phyloP scores from a whole-genome alignment of 2,113 vertebrate genomes.

The Elephantulus edwardii region DNA sequence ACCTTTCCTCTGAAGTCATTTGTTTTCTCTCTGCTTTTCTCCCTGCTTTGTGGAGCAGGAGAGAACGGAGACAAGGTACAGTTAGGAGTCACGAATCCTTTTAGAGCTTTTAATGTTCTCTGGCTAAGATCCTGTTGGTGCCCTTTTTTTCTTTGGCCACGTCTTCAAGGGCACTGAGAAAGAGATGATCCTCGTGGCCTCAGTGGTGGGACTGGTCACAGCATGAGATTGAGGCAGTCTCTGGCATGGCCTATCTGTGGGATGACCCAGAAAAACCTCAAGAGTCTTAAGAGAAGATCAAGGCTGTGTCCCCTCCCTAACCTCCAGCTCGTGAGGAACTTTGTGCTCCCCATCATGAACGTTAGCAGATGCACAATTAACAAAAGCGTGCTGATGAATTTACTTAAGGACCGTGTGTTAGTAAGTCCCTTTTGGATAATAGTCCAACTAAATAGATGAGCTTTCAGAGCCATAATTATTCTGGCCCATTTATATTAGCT shows the following conservation, averaged over 20 bases:
- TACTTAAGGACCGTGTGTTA: conserved; percentile 74
- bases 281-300: neutral
- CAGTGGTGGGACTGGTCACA: neutral
- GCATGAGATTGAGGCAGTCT: neutral
- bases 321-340: conserved; percentile 36
- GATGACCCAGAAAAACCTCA: conserved; percentile 30
- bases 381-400: conserved; percentile 79
- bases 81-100: conserved; percentile 64
- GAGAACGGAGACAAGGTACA: conserved; percentile 25
- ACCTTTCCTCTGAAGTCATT: conserved; percentile 69
- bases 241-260: neutral
- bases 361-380: conserved; percentile 74
- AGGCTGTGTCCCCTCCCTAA: neutral
- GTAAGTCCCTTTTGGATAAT: conserved; percentile 80
- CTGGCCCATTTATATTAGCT: conserved; percentile 82
- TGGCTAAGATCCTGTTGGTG: conserved; percentile 58
- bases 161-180: conserved; percentile 56
- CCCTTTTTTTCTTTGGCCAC: conserved; percentile 15
- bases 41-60: conserved; percentile 44
- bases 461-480: conserved; percentile 81
- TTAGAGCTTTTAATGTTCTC: conserved; percentile 64
- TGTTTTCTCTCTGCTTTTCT: conserved; percentile 59
- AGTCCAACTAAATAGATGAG: conserved; percentile 78
- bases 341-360: conserved; percentile 70
- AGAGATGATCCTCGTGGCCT: conserved; percentile 5